Conservation (phyloP, 64 coral and sea anemone species). For the Actinia tenebrosa region DNA sequence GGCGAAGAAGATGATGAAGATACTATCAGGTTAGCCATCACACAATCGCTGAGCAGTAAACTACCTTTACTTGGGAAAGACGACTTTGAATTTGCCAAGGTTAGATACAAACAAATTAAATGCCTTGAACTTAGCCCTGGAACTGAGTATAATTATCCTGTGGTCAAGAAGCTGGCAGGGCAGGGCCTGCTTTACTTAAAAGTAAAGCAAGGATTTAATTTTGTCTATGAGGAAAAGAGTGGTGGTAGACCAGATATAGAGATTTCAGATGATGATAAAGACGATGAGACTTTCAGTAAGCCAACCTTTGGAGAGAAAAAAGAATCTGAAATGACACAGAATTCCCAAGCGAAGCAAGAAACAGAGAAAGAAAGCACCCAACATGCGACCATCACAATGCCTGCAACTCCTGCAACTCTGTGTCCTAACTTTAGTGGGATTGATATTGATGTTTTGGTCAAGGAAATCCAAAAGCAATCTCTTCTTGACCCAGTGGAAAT, state of each 20-base stretch:
- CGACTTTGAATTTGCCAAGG: not conserved
- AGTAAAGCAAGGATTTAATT: constrained; percentile 68
- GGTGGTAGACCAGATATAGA: no score
- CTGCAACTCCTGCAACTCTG: not conserved
- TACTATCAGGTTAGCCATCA: constrained; percentile 33
- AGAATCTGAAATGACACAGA: not conserved
- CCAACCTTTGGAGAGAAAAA: not conserved
- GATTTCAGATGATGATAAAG: no score
- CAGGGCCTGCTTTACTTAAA: constrained; percentile 69
- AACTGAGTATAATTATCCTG: not conserved
- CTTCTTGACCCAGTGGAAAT: constrained; percentile 27
- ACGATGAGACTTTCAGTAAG: no score
- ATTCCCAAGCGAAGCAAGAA: not conserved
- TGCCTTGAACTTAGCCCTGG: not conserved
- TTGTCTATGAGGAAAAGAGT: constrained; percentile 34
- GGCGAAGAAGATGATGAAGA: constrained; percentile 56
- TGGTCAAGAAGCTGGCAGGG: constrained; percentile 47
- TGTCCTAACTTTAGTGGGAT: not conserved
- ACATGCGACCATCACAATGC: not conserved
- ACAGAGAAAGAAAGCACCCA: not conserved
- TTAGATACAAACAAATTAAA: constrained; percentile 6
- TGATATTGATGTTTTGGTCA: not conserved
- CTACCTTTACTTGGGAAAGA: constrained; percentile 15
- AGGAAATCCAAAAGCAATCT: not conserved
- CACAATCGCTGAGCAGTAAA: constrained; percentile 22